Base-by-base conservation (phyloP, 2,113 vertebrate species). In the Clarias batrachus region DNA sequence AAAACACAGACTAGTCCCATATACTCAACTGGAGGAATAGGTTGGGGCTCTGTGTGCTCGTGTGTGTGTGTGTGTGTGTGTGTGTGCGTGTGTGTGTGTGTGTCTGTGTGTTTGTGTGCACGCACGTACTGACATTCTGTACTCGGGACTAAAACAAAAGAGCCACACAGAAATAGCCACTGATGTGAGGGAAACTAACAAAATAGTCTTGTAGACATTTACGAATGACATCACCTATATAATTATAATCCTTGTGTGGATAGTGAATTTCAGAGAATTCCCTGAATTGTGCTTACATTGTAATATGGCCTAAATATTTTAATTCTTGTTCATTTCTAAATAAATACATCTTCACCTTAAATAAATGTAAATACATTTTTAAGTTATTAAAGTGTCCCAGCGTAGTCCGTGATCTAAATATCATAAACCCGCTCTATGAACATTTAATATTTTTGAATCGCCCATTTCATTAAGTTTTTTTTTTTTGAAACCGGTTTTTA, bases 1-100 rank as follows among this genome's bases (percentile, higher is more conserved):
- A 87, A 90, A 88, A 84, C 60, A 25, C 74, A 82, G 90, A 71
- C 25, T 0, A 63, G 82, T 83, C 89, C 68, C 82, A 78, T 83
- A 87, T 62, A 83, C 86, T 66, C 65, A 30, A 68, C 68, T 37
- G 59, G 70, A 87, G 77, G 84, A 86, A 85, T 37, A 56, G 66
- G 76, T n/a, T 66, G 66, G 48, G 82, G 68, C 60, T 68, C 48
- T 48, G 7, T 48, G 48, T 48, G 48, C 48, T 48, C 48, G 6
- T 41, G 9, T 48, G 21, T 74, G 14, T 27, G 73, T 54, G 73
- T 48, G 48, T 48, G 48, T 48, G 48, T 41, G 9, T 48, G 37
- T 74, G 19, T 71, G 14, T 27, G 73, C 27, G 73, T 41, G 10
- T 52, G 37, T 52, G 19, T 37, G 5, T 37, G 68, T 48, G 33